Evolutionary conservation across 2,888 invertebrate genomes (phyloP).

Genomic region (Scaptomyza caliginosa): DNA sequence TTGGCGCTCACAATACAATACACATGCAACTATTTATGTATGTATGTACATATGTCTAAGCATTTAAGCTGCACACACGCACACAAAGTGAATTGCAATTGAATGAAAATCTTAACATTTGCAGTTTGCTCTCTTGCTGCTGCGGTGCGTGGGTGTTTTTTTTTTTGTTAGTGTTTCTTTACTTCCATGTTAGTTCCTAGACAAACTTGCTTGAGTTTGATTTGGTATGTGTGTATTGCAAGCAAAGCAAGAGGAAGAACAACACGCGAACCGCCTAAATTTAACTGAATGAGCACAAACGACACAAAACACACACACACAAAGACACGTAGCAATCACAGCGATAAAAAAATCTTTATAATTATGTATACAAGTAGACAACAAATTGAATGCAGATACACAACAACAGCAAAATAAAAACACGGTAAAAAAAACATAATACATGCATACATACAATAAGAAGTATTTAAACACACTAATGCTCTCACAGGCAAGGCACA

Average conservation of each 20-base stretch:
- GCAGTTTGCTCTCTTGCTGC: constrained; percentile 3
- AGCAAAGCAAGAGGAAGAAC: background rate
- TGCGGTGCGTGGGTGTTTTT: constrained; percentile 27
- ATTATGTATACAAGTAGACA: constrained; percentile 13
- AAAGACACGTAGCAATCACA: constrained; percentile 5
- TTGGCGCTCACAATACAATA: constrained; percentile 4
- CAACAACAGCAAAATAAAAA: constrained; percentile 24
- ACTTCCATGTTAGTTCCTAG: background rate
- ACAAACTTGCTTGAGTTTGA: background rate
- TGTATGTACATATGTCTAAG: background rate
- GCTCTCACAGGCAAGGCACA: constrained; percentile 20
- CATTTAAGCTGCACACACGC: constrained; percentile 23
- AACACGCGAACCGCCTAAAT: constrained; percentile 41
- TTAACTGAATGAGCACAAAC: constrained; percentile 43
- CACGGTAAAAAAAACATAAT: constrained; percentile 37
- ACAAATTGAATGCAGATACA: constrained; percentile 21
- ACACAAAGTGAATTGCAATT: constrained; percentile 21
- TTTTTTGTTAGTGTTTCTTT: too few relatives aligned
- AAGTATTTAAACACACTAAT: constrained; percentile 16
- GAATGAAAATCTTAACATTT: constrained; percentile 34
- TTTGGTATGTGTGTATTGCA: background rate
- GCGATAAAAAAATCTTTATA: constrained; percentile 25
- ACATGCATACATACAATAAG: constrained; percentile 3
- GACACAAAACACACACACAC: constrained; percentile 16
- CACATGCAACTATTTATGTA: background rate